A percentile compares a stretch with the other conserved stretches of the same genome.
Conservation (phyloP, 2,113 vertebrate species). For the Leptodactylus fuscus region DNA sequence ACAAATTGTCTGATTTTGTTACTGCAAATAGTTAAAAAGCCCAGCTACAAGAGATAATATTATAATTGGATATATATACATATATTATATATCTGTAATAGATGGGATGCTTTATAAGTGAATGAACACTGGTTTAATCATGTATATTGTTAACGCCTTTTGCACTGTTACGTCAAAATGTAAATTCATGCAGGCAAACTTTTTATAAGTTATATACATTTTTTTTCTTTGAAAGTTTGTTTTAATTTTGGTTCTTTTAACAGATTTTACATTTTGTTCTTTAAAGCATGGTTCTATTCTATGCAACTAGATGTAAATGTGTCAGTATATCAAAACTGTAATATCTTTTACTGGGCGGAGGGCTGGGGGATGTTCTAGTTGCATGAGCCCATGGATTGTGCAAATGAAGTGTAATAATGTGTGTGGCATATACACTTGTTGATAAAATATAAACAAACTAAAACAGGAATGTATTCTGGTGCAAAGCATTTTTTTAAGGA, state of each 20-base stretch:
- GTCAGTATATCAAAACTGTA: conserved; percentile 81
- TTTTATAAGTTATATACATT: conserved; percentile 81
- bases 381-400: conserved; percentile 92
- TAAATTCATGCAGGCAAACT: conserved; percentile 81
- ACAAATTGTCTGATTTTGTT: neutral
- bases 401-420: conserved; percentile 94
- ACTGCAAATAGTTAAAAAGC: neutral
- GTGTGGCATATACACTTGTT: conserved; percentile 90
- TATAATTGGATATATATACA: too few relatives aligned
- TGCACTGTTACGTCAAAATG: conserved; percentile 93
- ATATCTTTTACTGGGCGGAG: conserved; percentile 78
- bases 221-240: conserved; percentile 57
- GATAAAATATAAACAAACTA: conserved; percentile 91
- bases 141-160: conserved; percentile 90
- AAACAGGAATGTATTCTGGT: neutral
- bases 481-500: neutral
- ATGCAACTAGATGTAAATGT: conserved; percentile 93
- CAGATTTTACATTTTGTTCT: conserved; percentile 71
- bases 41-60: conserved; percentile 62
- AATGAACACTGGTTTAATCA: conserved; percentile 80
- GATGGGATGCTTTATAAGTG: conserved; percentile 80
- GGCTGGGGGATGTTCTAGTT: conserved; percentile 86
- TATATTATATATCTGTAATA: conserved; percentile 62
- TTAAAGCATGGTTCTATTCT: conserved; percentile 97
- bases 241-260: conserved; percentile 65